A percentile compares a stretch with the other conserved stretches of the same genome.
Evolutionary conservation across 2,888 invertebrate genomes (phyloP).

Genomic region (Pelosia muscerda): DNA sequence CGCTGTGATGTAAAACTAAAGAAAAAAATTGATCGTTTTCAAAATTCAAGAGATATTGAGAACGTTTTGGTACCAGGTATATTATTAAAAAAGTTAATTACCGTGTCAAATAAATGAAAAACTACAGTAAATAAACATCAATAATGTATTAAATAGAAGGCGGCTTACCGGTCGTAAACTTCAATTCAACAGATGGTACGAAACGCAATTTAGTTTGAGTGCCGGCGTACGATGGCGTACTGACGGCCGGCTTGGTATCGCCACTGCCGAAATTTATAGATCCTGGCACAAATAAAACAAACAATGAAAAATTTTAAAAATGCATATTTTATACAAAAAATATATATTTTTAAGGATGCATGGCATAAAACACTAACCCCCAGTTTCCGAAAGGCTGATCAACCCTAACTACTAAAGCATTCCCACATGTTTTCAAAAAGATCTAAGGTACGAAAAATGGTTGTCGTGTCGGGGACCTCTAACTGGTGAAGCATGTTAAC

Average conservation of each 20-base stretch:
- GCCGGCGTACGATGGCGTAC: conserved; percentile 74
- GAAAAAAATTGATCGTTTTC: background rate
- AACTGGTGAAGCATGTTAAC: too few relatives aligned
- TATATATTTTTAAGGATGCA: too few relatives aligned
- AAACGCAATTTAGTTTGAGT: conserved; percentile 91
- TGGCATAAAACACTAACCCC: background rate
- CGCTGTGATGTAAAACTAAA: too few relatives aligned
- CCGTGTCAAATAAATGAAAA: too few relatives aligned
- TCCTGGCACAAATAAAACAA: conserved; percentile 46
- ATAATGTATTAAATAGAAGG: background rate
- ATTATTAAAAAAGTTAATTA: background rate
- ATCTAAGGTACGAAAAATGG: too few relatives aligned
- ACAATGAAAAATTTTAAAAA: too few relatives aligned
- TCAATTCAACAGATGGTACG: conserved; percentile 93
- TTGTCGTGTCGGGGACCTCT: too few relatives aligned
- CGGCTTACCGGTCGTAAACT: conserved; percentile 90
- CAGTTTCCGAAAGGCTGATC: too few relatives aligned
- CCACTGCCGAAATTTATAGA: conserved; percentile 64
- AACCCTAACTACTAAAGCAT: too few relatives aligned
- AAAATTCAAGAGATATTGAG: background rate
- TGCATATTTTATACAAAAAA: too few relatives aligned
- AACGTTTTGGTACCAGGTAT: background rate
- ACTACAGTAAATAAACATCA: background rate
- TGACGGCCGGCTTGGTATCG: conserved; percentile 67
- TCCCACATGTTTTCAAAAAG: too few relatives aligned